Evolutionary conservation across 1,140 invertebrate species (phyloP).

Genomic region (Pectinophora gossypiella): DNA sequence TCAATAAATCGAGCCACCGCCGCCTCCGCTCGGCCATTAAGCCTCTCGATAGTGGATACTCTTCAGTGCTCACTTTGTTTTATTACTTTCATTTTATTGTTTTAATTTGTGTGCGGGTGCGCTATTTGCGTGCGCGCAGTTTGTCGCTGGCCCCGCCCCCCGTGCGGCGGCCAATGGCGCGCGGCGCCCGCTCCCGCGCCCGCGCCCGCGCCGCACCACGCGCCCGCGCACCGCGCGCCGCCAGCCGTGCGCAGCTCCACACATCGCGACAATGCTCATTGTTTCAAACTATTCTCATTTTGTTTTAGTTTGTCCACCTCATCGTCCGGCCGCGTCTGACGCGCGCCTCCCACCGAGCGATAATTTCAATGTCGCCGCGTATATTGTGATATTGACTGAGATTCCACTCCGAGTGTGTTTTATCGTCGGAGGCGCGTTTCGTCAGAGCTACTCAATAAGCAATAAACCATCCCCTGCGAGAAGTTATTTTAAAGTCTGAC

Average conservation of each 20-base stretch:
- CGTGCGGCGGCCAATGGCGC: constrained; percentile 53
- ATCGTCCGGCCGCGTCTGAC: constrained; percentile 22
- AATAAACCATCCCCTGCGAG: constrained; percentile 71
- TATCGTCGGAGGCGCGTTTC: constrained; percentile 53
- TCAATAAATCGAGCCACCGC: constrained; percentile 61
- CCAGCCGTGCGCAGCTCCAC: constrained; percentile 17
- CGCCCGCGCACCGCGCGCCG: constrained; percentile 19
- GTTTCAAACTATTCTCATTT: constrained; percentile 66
- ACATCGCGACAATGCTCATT: constrained; percentile 63
- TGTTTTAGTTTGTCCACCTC: constrained; percentile 55
- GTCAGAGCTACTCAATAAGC: constrained; percentile 71
- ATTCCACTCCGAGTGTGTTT: constrained; percentile 59
- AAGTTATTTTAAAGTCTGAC: constrained; percentile 65
- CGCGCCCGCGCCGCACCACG: constrained; percentile 24
- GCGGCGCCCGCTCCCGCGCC: constrained; percentile 39
- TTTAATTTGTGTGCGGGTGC: constrained; percentile 71
- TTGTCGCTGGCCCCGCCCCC: constrained; percentile 68
- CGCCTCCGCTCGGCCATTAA: constrained; percentile 67
- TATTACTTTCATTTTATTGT: constrained; percentile 74
- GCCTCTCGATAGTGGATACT: constrained; percentile 61
- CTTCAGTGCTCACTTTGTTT: constrained; percentile 61
- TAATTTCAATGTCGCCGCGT: constrained; percentile 69
- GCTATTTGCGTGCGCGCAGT: constrained; percentile 72
- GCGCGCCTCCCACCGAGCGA: constrained; percentile 66
- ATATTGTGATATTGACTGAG: constrained; percentile 69